Base-by-base conservation (phyloP, 2,797 vertebrate genomes). In the Picus viridis region DNA sequence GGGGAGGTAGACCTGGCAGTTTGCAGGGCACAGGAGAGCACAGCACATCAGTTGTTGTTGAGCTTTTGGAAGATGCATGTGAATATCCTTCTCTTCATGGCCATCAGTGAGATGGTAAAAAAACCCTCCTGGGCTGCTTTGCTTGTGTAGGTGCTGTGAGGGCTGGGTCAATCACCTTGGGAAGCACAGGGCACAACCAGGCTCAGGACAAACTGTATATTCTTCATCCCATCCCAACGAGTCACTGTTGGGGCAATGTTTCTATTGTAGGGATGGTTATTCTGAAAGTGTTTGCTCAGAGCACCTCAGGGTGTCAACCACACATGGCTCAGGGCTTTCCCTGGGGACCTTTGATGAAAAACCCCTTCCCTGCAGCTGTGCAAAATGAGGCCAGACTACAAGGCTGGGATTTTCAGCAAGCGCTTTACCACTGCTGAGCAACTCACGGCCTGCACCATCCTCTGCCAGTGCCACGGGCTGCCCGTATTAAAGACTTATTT, bases 191-290 rank as follows among this genome's bases (percentile, higher is more conserved):
- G 27, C 45, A 59, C 29, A 78, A 59, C 43, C 16, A 45, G 18
- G 24, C 74, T 65, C 10, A 0, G 43, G 34, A 84, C 56, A 65
- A 69, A 59, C 47, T 0, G 0, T 47, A 4, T 43, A 18, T 43
- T 6, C 39, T 73, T 53, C 3, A 2, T 45, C 49, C 32, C 23
- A 39, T 34, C 56, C 8, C 5, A 12, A 11, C 77, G 54, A 47
- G 6, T 30, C 9, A 1, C 47, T 53, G 6, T 6, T 0, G 0
- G 57, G 53, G n/a, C 6, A 30, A 4, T 0, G 2, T 84, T 77
- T 71, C 1, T 29, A 2, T 3, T 32, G 45, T 32, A 39, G 34
- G 16, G 63, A 36, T 13, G 2, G 58, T 23, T 62, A 15, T 72
- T 89, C 16, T 81, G 71, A 32, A 71, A 81, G 26, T 7, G 10